Evolutionary conservation across 2,888 invertebrate genomes (phyloP), one percentile per base, ranked within the genome.

Genomic region (Eristalinus aeneus): DNA sequence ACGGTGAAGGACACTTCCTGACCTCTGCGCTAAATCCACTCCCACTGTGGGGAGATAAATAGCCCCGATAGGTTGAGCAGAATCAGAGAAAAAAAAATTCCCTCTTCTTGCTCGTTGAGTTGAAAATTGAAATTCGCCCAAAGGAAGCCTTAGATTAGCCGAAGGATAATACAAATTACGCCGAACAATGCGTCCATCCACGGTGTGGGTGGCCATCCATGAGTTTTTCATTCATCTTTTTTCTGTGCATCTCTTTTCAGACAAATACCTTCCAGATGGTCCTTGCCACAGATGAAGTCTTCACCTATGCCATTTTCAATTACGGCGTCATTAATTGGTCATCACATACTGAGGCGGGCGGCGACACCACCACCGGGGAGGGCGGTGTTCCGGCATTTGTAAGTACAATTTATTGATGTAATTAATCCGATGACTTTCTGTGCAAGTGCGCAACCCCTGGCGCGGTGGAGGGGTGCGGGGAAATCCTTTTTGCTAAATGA

Each of bases 231-330:
- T 27, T 54, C 54, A 5, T 64, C n/a, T 22, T 39, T 71, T 54
- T 64, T 77, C 16, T 86, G 68, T 79, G 8, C 78, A 39, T 12
- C n/a, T 20, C 78, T 68, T 93, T 93, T 6, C 93, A 97, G 96
- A 97, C 98, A 1, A 99, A 99, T 91, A 98, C 98, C 0, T 99
- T 98, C 94, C 99, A 99, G 95, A 94, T 97, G 94, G 95, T 98
- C 2, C 92, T 99, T 71, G 97, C 97, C 0, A 98, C 98, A 0
- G 98, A 98, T 91, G 98, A 98, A 93, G 97, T 97, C 2, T 96
- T 96, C 90, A 98, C 98, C 0, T 99, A 98, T 91, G 97, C 96
- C 0, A 97, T 99, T 73, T 98, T 97, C 92, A 99, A 99, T 93
- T 99, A 99, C 91, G 95, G 96, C 71, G 95, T 97, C 88, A 95